Conservation (phyloP, 2,888 invertebrate genomes). For the Protophormia terraenovae region DNA sequence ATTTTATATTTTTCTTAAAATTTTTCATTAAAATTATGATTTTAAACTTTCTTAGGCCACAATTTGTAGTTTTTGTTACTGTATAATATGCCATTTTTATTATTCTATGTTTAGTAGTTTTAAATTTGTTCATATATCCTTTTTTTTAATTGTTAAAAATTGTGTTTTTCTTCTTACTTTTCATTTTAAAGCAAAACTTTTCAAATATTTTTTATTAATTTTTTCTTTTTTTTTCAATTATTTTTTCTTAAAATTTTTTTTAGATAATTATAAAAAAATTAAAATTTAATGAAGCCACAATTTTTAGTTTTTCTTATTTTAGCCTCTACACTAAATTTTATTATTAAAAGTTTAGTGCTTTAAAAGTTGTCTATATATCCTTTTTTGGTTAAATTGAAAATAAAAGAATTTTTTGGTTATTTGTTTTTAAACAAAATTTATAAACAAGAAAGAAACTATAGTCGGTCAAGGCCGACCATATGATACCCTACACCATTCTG, state of each 20-base stretch:
- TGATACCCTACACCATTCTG: too few relatives aligned
- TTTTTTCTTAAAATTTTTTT: neutral
- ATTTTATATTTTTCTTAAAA: neutral
- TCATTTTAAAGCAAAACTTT: neutral
- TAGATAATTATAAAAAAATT: neutral
- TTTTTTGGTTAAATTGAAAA: neutral
- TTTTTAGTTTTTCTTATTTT: neutral
- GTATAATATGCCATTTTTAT: neutral
- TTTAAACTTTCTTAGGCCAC: neutral
- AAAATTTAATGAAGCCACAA: neutral
- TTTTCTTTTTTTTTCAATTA: neutral
- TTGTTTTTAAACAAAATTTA: too few relatives aligned
- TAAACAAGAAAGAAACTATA: too few relatives aligned
- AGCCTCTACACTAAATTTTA: neutral
- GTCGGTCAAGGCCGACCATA: too few relatives aligned
- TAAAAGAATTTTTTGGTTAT: too few relatives aligned
- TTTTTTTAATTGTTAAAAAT: neutral
- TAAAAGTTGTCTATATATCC: neutral
- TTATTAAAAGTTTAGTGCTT: neutral
- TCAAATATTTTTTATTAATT: neutral
- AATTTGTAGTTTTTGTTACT: neutral
- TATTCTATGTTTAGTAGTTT: neutral
- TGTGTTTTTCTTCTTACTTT: neutral
- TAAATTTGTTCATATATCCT: neutral
- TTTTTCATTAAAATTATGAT: neutral